Base-by-base conservation (phyloP, 2,113 vertebrate species). In the Sebastes schlegelii region DNA sequence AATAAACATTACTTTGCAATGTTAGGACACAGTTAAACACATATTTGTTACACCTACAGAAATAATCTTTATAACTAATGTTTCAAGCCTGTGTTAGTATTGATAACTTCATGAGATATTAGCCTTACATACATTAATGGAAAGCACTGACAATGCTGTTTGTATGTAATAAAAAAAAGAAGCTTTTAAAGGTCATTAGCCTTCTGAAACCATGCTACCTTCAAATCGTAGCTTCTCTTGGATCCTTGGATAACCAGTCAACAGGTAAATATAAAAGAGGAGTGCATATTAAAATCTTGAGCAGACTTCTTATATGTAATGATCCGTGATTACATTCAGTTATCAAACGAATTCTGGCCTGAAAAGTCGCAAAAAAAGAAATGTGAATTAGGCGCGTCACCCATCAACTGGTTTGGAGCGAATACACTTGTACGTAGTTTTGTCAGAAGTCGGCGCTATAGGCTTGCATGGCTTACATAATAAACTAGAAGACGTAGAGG, bases 121-220 rank as follows among this genome's bases (percentile, higher is more conserved):
- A 62, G 60, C 60, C 46, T 69, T 60, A 45, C 34, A 43, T n/a
- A n/a, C 45, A 67, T 62, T 58, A 51, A 77, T 54, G 48, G 11
- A 66, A 63, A 67, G 66, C 72, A 13, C 54, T 45, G n/a, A 58
- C 48, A 82, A 52, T 46, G 64, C 58, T 54, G 51, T 78, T 81
- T 66, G 54, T 43, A 49, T 51, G 43, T 67, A 67, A 88, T 51
- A 78, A 75, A 85, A 74, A 84, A 78, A 75, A 85, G 71, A 84
- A 83, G 60, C 64, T 66, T 80, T 83, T 72, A 63, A 82, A 69
- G 45, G 34, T 78, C 52, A 75, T 67, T n/a, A 10, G 55, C 42
- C 8, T 13, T 43, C 78, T 76, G 52, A 69, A 76, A 63, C 68
- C 26, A 26, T 34, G 34, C 34, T 49, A 60, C 55, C 58, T 80